Conservation (phyloP, 2,888 invertebrate species). For the Hartigia nigra region DNA sequence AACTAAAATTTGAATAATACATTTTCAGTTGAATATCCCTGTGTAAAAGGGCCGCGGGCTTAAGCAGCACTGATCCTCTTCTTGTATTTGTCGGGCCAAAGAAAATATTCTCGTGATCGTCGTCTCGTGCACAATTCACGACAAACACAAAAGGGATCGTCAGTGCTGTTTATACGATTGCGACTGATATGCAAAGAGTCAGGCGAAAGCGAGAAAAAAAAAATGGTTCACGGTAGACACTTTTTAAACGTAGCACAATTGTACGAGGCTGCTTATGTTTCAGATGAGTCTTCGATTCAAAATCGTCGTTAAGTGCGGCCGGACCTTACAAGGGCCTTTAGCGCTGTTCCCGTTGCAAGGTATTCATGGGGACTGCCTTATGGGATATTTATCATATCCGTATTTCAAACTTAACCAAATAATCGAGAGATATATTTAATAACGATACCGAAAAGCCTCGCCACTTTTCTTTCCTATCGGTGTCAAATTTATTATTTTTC, state of each 20-base stretch:
- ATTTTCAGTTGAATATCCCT: neutral
- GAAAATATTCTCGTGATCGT: neutral
- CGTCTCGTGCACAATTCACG: slow-evolving; percentile 9
- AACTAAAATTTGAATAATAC: neutral
- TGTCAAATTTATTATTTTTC: neutral
- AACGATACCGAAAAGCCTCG: neutral
- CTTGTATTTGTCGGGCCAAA: neutral
- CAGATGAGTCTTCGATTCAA: slow-evolving; percentile 64
- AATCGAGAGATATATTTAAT: neutral
- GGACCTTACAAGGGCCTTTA: slow-evolving; percentile 62
- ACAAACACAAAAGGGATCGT: slow-evolving; percentile 35
- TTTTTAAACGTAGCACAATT: slow-evolving; percentile 48
- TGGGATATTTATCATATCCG: slow-evolving; percentile 59
- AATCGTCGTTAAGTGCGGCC: slow-evolving; percentile 59
- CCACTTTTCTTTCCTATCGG: neutral
- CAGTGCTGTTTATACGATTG: slow-evolving; percentile 37
- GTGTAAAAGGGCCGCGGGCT: neutral
- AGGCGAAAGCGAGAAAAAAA: neutral
- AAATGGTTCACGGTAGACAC: slow-evolving; percentile 41
- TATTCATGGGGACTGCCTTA: slow-evolving; percentile 65
- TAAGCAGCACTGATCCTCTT: neutral
- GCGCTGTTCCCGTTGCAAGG: slow-evolving; percentile 66
- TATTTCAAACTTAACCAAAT: slow-evolving; percentile 16
- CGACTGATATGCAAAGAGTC: neutral
- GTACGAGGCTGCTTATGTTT: slow-evolving; percentile 66